Conservation (phyloP, 2,113 vertebrate species). For the Gyps fulvus region DNA sequence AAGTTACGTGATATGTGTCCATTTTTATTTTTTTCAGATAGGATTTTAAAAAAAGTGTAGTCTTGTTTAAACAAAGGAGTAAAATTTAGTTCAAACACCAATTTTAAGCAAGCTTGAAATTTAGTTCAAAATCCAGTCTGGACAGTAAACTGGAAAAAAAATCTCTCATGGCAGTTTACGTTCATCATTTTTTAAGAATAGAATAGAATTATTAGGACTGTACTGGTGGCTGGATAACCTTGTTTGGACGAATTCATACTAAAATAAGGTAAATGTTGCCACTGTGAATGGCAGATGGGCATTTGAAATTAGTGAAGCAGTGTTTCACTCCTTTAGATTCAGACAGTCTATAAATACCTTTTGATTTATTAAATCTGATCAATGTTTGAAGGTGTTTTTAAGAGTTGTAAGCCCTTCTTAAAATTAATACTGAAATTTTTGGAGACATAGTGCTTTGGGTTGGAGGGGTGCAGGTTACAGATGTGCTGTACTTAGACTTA, state of each 20-base stretch:
- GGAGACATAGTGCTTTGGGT: not conserved
- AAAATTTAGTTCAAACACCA: not conserved
- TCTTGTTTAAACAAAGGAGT: not conserved
- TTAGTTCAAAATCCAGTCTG: not conserved
- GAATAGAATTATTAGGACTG: not conserved
- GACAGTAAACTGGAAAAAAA: not conserved
- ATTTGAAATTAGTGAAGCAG: not conserved
- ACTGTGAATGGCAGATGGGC: not conserved
- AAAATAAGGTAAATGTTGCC: not conserved
- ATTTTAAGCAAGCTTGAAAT: not conserved
- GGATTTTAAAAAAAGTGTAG: not conserved
- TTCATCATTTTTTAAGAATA: not conserved
- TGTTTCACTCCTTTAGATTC: not conserved
- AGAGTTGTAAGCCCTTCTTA: not conserved
- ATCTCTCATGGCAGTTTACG: fast-evolving
- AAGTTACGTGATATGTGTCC: not conserved
- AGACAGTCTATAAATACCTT: not conserved
- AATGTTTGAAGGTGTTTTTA: not conserved
- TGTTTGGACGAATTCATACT: not conserved
- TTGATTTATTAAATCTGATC: not conserved
- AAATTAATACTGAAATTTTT: not conserved
- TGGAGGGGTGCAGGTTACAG: not conserved
- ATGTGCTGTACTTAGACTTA: not conserved
- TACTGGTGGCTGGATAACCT: not conserved
- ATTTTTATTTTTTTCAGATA: not conserved